Evolutionary conservation across 2,888 invertebrate genomes (phyloP).

Genomic region (Oasisia sp.): DNA sequence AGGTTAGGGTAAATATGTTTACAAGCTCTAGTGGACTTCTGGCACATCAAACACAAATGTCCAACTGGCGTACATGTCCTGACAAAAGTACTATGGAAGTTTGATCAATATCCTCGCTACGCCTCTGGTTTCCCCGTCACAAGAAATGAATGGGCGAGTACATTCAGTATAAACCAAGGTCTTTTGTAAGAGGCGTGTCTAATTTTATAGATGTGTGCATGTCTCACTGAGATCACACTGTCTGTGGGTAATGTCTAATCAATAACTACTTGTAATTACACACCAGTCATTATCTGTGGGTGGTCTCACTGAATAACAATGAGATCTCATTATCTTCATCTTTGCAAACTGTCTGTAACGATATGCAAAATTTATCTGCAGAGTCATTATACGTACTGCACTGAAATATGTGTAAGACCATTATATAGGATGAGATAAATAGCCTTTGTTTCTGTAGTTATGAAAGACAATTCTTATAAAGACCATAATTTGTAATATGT

Average conservation of each 20-base stretch:
- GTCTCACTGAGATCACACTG: neutral
- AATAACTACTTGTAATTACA: neutral
- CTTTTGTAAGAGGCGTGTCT: neutral
- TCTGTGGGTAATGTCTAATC: neutral
- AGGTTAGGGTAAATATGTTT: no score
- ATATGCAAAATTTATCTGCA: neutral
- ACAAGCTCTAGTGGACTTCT: no score
- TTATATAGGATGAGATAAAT: neutral
- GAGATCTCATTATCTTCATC: neutral
- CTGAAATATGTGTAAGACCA: neutral
- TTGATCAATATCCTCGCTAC: no score
- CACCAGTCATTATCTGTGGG: neutral
- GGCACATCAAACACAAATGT: no score
- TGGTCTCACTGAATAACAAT: neutral
- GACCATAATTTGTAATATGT: neutral
- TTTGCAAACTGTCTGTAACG: neutral
- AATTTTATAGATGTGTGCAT: neutral
- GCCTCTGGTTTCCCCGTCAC: no score
- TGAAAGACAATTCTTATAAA: neutral
- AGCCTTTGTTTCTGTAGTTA: neutral
- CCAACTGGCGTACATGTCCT: no score
- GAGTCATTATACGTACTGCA: neutral
- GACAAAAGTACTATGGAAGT: no score
- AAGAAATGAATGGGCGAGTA: neutral
- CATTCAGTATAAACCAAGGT: neutral